phyloP scores from a whole-genome alignment of 2,888 invertebrate genomes.

The Lordiphosa andalusiaca region DNA sequence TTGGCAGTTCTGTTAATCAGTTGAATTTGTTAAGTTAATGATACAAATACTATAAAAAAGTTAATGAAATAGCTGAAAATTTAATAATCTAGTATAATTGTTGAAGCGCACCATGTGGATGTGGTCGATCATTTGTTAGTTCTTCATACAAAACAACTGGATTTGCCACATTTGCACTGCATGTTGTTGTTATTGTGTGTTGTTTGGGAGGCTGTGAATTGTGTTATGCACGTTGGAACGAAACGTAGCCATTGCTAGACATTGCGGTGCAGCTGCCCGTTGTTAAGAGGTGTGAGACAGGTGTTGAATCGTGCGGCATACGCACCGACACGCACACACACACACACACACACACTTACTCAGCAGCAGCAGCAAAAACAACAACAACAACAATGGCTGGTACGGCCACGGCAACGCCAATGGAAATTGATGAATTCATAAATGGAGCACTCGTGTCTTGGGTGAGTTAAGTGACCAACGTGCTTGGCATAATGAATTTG shows the following conservation, averaged over 20 bases:
- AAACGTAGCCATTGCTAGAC: not conserved
- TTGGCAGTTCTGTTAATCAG: no score
- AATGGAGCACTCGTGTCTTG: slow-evolving; percentile 91
- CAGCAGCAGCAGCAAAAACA: slow-evolving; percentile 17
- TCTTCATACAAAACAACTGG: no score
- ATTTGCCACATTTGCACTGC: no score
- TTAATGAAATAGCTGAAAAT: no score
- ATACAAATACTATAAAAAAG: no score
- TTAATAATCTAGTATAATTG: no score
- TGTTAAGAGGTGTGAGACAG: slow-evolving; percentile 33
- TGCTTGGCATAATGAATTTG: slow-evolving; percentile 55
- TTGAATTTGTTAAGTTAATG: no score
- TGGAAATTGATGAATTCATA: slow-evolving; percentile 91
- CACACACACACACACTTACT: slow-evolving; percentile 32
- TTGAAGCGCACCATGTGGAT: no score
- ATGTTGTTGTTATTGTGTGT: no score
- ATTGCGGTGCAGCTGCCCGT: slow-evolving; percentile 5
- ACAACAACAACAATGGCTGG: slow-evolving; percentile 57
- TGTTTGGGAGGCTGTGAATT: no score
- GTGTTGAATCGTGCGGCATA: slow-evolving; percentile 32
- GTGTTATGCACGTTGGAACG: no score
- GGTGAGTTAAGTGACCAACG: slow-evolving; percentile 83
- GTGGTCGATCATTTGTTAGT: no score
- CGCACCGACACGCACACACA: slow-evolving; percentile 23
- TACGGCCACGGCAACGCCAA: slow-evolving; percentile 80